These are phyloP conservation scores for Candoia aspera DNA, from an alignment of 2,113 vertebrate genomes.

Conservation along the genomic window DNA sequence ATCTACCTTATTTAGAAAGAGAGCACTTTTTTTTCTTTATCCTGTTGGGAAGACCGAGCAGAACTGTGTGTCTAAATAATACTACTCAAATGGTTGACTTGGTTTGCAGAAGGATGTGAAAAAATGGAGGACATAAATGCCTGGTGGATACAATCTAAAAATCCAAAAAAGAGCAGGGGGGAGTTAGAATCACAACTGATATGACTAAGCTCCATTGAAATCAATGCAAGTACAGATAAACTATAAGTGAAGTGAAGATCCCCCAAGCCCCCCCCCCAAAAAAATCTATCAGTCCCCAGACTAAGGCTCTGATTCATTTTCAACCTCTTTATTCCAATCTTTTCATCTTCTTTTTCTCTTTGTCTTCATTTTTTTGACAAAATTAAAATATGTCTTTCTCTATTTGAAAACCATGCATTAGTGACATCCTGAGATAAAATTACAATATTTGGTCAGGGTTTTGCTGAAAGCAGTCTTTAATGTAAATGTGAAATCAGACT, in stretches of 20 bases:
- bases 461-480: not conserved
- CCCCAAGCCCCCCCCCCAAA: too few species aligned
- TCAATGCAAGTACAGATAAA: not conserved
- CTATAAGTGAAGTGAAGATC: not conserved
- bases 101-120: not conserved
- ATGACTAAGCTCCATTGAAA: not conserved
- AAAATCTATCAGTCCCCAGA: not conserved
- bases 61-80: not conserved
- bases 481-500: not conserved
- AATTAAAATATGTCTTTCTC: not conserved
- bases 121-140: not conserved
- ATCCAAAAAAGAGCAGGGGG: not conserved
- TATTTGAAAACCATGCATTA: not conserved
- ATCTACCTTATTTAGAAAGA: not conserved
- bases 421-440: not conserved
- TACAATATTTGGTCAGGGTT: not conserved
- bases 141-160: not conserved
- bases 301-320: not conserved
- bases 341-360: not conserved
- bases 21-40: not conserved
- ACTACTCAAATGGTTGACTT: not conserved
- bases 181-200: not conserved
- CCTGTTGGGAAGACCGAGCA: not conserved
- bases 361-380: not conserved
- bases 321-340: not conserved